Conservation (phyloP, 2,888 invertebrate genomes). For the Agrypnus murinus region DNA sequence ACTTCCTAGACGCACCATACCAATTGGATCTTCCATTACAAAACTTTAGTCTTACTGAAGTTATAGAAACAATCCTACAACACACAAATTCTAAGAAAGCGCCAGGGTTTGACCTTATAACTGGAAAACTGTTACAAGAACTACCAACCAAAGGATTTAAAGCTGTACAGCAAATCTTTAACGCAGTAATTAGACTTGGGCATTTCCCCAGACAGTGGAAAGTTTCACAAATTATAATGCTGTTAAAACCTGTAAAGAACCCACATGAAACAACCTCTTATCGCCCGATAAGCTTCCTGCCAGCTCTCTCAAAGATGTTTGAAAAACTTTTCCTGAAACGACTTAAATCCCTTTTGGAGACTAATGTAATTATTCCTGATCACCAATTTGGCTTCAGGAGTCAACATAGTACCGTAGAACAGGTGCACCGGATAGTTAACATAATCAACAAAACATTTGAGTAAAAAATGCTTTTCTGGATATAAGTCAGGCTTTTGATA, state of each 20-base stretch:
- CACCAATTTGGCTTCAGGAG: too few relatives aligned
- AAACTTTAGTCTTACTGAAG: constrained; percentile 17
- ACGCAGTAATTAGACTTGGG: constrained; percentile 17
- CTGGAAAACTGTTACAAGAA: constrained; percentile 15
- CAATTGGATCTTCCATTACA: constrained; percentile 21
- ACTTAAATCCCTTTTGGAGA: constrained; percentile 6
- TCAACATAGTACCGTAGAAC: too few relatives aligned
- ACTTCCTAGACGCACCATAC: constrained; percentile 21
- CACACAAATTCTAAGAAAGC: constrained; percentile 28
- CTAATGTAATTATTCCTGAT: too few relatives aligned
- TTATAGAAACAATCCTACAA: constrained; percentile 19
- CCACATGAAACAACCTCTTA: constrained; percentile 22
- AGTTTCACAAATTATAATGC: constrained; percentile 20
- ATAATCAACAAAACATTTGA: too few relatives aligned
- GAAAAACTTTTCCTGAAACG: too few relatives aligned
- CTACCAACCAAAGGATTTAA: constrained; percentile 20
- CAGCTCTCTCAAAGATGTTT: constrained; percentile 11
- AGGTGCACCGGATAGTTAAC: too few relatives aligned
- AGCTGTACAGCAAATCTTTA: constrained; percentile 13
- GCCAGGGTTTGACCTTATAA: constrained; percentile 17
- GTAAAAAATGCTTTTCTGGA: too few relatives aligned
- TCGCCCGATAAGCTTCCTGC: constrained; percentile 6
- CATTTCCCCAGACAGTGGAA: constrained; percentile 26
- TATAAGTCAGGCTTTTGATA: too few relatives aligned
- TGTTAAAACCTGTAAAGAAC: constrained; percentile 24